phyloP scores from a whole-genome alignment of 2,797 vertebrate species.

The Galaxias olidus region DNA sequence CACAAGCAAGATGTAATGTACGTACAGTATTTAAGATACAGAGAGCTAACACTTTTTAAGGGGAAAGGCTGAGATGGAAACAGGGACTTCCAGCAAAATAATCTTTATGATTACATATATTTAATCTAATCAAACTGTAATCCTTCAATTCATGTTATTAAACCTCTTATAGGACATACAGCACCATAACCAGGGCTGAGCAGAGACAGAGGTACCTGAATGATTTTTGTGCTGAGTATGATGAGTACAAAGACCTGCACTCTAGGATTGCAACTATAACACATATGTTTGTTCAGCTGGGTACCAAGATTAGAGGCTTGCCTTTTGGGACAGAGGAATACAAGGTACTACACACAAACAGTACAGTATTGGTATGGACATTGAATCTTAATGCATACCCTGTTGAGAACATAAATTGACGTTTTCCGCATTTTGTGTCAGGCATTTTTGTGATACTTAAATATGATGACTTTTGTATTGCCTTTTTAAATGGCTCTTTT shows the following conservation, averaged over 20 bases:
- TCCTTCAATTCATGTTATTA: not conserved
- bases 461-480: not conserved
- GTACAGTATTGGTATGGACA: not conserved
- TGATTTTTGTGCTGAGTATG: slow-evolving; percentile 83
- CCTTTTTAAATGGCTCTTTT: slow-evolving; percentile 5
- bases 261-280: slow-evolving; percentile 77
- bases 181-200: slow-evolving; percentile 69
- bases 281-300: slow-evolving; percentile 80
- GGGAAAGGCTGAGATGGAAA: too few species aligned
- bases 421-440: too few species aligned
- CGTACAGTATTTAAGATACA: too few species aligned
- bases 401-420: too few species aligned
- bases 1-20: too few species aligned
- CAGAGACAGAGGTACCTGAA: slow-evolving; percentile 78
- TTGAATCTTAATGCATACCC: not conserved
- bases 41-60: too few species aligned
- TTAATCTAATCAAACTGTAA: too few species aligned
- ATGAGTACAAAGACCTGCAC: slow-evolving; percentile 81
- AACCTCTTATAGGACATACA: slow-evolving; percentile 68
- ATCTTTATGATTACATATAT: too few species aligned
- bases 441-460: too few species aligned
- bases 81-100: too few species aligned
- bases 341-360: slow-evolving; percentile 65
- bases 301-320: slow-evolving; percentile 80
- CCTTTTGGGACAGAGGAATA: slow-evolving; percentile 77